Conservation (phyloP, 2,797 vertebrate species). For the Halcyon badia region DNA sequence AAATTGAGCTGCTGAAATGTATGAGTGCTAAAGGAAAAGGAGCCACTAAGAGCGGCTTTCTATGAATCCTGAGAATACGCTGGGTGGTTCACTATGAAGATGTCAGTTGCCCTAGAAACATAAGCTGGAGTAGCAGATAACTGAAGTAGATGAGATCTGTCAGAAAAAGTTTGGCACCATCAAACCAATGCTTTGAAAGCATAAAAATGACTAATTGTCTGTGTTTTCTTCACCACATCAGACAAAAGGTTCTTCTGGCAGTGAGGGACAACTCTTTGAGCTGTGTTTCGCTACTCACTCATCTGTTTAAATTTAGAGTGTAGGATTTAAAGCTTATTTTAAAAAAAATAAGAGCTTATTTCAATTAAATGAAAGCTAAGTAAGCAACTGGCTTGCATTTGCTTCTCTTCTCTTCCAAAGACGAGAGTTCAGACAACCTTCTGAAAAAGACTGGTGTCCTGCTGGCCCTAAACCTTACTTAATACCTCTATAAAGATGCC, state of each 20-base stretch:
- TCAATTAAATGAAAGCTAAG: constrained; percentile 3
- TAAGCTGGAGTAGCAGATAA: constrained; percentile 22
- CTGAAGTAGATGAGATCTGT: constrained; percentile 31
- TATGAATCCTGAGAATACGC: neutral
- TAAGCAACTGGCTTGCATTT: neutral
- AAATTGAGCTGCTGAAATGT: neutral
- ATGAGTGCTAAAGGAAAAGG: neutral
- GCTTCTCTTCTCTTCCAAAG: neutral
- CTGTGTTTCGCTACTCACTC: constrained; percentile 22
- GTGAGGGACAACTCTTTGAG: neutral
- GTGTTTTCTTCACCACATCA: constrained; percentile 42
- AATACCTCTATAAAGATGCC: neutral
- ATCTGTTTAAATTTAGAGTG: constrained; percentile 27
- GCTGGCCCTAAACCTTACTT: neutral
- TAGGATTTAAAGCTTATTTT: constrained; percentile 21
- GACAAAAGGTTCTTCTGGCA: constrained; percentile 41
- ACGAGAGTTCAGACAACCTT: neutral
- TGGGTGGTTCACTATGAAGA: neutral
- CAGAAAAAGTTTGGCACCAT: constrained; percentile 53
- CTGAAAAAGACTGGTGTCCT: neutral
- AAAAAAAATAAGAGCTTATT: neutral
- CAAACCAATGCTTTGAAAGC: constrained; percentile 57
- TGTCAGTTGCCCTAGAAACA: constrained; percentile 62
- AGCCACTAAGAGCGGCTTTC: neutral
- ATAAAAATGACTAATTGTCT: constrained; percentile 58